A percentile compares a stretch with the other conserved stretches of the same genome.
Evolutionary conservation across 2,888 invertebrate genomes (phyloP).

Genomic region (Eristalinus sepulchralis): DNA sequence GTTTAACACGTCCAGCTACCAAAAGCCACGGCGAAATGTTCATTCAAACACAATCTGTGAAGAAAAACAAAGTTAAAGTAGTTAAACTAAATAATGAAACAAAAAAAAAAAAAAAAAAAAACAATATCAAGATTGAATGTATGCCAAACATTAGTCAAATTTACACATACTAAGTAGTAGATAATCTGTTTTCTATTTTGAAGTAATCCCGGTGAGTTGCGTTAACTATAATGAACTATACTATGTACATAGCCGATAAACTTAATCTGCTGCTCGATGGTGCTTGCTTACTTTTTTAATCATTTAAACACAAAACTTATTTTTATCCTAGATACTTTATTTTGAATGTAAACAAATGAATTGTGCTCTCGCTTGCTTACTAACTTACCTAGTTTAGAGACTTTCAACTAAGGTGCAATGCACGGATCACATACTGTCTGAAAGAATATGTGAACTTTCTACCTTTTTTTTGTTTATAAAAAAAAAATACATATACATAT

Average conservation of each 20-base stretch:
- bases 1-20: background rate
- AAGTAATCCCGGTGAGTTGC: constrained; percentile 18
- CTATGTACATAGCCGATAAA: constrained; percentile 44
- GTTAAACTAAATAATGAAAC: background rate
- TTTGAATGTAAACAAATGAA: constrained; percentile 23
- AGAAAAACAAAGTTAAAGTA: too few relatives aligned
- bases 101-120: background rate
- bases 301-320: constrained; percentile 9
- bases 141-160: constrained; percentile 13
- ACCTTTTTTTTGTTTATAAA: constrained; percentile 5
- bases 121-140: background rate
- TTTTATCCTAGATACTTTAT: constrained; percentile 5
- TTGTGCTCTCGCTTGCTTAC: constrained; percentile 54
- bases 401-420: constrained; percentile 56
- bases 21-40: background rate
- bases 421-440: constrained; percentile 18
- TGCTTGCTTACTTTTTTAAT: constrained; percentile 46
- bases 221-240: constrained; percentile 26
- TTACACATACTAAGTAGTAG: background rate
- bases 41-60: background rate
- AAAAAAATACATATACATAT: constrained; percentile 1
- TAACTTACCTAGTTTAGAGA: constrained; percentile 22
- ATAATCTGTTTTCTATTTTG: background rate
- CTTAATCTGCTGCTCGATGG: constrained; percentile 52
- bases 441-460: constrained; percentile 34